Evolutionary conservation across 2,797 vertebrate species (phyloP).

Genomic region (Dallia pectoralis): DNA sequence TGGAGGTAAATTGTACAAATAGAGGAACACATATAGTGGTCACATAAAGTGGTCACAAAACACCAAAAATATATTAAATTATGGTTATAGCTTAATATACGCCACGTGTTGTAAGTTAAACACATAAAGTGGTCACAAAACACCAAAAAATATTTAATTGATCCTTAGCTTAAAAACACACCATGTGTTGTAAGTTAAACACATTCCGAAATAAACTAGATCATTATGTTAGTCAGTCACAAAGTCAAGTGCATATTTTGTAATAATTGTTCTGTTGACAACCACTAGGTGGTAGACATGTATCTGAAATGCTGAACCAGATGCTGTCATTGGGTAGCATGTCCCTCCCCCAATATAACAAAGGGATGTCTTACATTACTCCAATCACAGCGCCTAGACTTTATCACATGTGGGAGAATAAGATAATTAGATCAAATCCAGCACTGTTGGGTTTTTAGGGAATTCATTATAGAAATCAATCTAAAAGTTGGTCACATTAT

Average conservation of each 20-base stretch:
- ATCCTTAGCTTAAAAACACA: neutral
- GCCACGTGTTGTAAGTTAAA: neutral
- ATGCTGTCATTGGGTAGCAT: neutral
- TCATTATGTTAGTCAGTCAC: neutral
- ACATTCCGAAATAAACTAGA: neutral
- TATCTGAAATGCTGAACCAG: neutral
- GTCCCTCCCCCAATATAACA: neutral
- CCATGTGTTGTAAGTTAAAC: neutral
- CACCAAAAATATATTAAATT: neutral
- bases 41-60: neutral
- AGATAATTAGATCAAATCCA: neutral
- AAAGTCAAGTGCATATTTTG: neutral
- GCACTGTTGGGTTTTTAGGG: neutral
- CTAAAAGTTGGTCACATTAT: too few species aligned
- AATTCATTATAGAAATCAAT: too few species aligned
- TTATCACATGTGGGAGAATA: neutral
- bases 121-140: neutral
- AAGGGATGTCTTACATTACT: neutral
- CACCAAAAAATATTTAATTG: neutral
- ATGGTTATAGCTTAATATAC: neutral
- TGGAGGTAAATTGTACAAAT: too few species aligned
- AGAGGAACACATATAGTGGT: too few species aligned
- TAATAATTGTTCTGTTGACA: neutral
- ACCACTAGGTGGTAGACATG: slow-evolving; percentile 49
- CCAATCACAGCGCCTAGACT: neutral